Conservation (phyloP, 2,797 vertebrate genomes). For the Cirrhinus mrigala region DNA sequence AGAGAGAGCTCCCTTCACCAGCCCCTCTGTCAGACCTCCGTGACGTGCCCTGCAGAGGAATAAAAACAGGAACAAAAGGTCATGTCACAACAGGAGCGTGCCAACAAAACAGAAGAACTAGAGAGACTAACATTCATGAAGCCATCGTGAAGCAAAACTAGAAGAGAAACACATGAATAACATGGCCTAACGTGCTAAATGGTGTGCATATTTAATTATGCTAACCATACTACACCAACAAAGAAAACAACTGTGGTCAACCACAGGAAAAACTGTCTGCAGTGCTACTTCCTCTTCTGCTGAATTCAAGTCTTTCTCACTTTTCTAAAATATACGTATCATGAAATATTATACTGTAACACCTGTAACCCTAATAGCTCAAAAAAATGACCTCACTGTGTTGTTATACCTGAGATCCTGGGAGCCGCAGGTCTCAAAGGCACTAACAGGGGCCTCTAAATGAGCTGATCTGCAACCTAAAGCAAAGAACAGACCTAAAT, state of each 20-base stretch:
- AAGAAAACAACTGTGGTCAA: not conserved
- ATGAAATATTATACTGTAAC: not conserved
- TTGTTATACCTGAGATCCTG: constrained; percentile 65
- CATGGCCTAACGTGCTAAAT: not conserved
- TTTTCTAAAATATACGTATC: not conserved
- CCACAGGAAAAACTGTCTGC: constrained; percentile 21
- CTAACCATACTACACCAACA: not conserved
- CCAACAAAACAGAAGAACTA: not conserved
- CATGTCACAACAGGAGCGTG: constrained; percentile 25
- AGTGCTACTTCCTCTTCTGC: constrained; percentile 6
- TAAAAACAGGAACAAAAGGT: constrained; percentile 25
- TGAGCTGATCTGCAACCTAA: constrained; percentile 70
- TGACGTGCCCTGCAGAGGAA: constrained; percentile 71
- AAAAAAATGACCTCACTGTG: not conserved
- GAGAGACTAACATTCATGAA: not conserved
- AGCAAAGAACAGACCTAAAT: constrained; percentile 31
- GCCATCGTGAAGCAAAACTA: not conserved
- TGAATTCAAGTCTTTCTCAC: not conserved
- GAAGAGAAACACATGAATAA: not conserved
- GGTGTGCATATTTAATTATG: not conserved
- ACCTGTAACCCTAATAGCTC: not conserved
- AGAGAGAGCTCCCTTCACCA: constrained; percentile 94
- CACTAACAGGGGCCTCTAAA: constrained; percentile 75
- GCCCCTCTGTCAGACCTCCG: constrained; percentile 90
- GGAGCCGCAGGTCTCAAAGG: constrained; percentile 75